Evolutionary conservation across 2,888 invertebrate genomes (phyloP).

Genomic region (Pristionchus entomophagus): DNA sequence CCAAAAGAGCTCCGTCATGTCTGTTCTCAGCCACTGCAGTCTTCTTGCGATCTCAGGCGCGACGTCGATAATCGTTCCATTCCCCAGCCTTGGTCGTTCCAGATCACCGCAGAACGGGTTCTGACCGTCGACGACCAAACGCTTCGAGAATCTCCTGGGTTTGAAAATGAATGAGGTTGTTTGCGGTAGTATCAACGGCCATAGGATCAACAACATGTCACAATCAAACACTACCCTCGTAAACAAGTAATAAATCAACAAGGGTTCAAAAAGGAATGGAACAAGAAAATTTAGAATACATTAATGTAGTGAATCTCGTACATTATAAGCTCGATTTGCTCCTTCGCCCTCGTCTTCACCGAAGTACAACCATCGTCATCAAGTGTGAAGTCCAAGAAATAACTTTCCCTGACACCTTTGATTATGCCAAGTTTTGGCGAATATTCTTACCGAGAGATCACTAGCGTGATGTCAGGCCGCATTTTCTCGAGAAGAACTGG

Average conservation of each 20-base stretch:
- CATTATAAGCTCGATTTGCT: neutral
- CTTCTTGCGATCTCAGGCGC: no score
- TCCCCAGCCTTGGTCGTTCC: no score
- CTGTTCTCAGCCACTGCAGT: no score
- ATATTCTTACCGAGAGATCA: neutral
- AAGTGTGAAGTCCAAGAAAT: neutral
- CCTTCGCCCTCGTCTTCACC: neutral
- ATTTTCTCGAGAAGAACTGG: neutral
- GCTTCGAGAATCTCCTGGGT: neutral
- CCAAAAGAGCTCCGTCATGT: no score
- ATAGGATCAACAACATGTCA: no score
- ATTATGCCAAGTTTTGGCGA: no score
- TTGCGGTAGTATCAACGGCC: no score
- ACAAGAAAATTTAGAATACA: no score
- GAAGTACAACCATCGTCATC: neutral
- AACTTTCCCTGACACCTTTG: neutral
- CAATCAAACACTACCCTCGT: neutral
- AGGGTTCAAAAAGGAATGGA: no score
- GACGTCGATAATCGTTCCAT: no score
- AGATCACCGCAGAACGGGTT: conserved; percentile 21
- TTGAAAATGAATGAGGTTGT: neutral
- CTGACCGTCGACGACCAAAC: neutral
- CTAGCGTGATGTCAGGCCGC: neutral
- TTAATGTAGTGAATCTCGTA: neutral
- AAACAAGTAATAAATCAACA: no score